Base-by-base conservation (phyloP, 2,797 vertebrate genomes). In the Harpagifer antarcticus region DNA sequence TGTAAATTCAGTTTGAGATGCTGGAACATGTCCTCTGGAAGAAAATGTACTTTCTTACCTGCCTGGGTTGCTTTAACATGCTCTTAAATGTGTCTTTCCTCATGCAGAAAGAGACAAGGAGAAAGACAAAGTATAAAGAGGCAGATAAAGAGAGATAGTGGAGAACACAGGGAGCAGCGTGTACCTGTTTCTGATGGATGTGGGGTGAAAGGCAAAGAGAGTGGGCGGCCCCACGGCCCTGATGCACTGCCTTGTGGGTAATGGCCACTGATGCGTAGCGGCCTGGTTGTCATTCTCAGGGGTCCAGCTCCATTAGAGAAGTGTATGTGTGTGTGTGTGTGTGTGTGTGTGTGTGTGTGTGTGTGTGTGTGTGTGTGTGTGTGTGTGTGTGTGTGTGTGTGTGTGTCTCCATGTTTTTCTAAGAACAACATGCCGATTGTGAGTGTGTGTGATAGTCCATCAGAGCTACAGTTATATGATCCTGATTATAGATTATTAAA, bases 161-260 rank as follows among this genome's bases (percentile, higher is more conserved):
- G 27, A 77, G 31, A 58, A 50, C 79, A 16, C 52, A 54, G 15
- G 61, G 40, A 66, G 68, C 23, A 12, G 79, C 13, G 68, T 66
- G 78, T 74, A 88, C 88, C 89, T 91, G 88, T 56, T 54, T 84
- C 54, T 90, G 88, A 89, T 73, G 42, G 86, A 91, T 92, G 89
- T 74, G 65, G 84, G 87, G 86, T 86, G 91, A 92, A 88, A 89
- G 84, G 90, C 70, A 73, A 78, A 66, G 73, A 67, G 86, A 84
- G 86, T 79, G 74, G 80, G 82, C 72, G 57, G 72, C 85, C 86
- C 85, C 74, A 9, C 61, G 60, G 87, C 83, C 87, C 84, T 58
- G 78, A 76, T 72, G 89, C 88, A 76, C 56, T 81, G 86, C 87
- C 81, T 91, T 88, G 73, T 92, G 91, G 90, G 87, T 90, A 90